These are phyloP conservation scores for Lagopus leucura DNA, from an alignment of 2,113 vertebrate genomes.

Conservation along the genomic window DNA sequence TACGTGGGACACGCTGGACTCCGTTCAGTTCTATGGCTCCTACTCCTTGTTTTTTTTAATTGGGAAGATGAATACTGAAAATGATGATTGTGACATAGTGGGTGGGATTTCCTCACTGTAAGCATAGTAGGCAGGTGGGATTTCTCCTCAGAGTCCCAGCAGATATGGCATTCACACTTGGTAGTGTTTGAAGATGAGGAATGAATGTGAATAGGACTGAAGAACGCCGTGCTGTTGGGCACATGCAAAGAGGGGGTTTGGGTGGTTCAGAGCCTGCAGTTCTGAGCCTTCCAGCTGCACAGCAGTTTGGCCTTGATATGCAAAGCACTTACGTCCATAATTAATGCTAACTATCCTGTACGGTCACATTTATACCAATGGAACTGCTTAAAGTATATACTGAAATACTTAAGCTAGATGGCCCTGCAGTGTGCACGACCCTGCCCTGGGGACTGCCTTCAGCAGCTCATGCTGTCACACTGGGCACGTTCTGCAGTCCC, in stretches of 20 bases:
- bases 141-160: slow-evolving; percentile 27
- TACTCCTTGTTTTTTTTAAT: neutral
- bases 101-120: slow-evolving; percentile 38
- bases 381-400: neutral
- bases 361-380: neutral
- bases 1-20: neutral
- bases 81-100: slow-evolving; percentile 24
- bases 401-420: neutral
- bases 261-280: neutral
- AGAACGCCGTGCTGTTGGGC: neutral
- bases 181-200: neutral
- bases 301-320: slow-evolving; percentile 12
- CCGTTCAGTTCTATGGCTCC: slow-evolving; percentile 4
- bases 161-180: slow-evolving; percentile 40
- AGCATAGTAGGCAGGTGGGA: slow-evolving; percentile 24
- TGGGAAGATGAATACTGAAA: neutral
- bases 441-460: neutral
- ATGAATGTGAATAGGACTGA: neutral
- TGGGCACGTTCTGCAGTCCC: neutral
- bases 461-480: neutral
- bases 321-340: neutral
- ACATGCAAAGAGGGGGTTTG: neutral
- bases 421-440: neutral
- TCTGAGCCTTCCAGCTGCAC: neutral
- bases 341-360: slow-evolving; percentile 7